Base-by-base conservation (phyloP, 2,888 invertebrate genomes). In the Synergus umbraculus region DNA sequence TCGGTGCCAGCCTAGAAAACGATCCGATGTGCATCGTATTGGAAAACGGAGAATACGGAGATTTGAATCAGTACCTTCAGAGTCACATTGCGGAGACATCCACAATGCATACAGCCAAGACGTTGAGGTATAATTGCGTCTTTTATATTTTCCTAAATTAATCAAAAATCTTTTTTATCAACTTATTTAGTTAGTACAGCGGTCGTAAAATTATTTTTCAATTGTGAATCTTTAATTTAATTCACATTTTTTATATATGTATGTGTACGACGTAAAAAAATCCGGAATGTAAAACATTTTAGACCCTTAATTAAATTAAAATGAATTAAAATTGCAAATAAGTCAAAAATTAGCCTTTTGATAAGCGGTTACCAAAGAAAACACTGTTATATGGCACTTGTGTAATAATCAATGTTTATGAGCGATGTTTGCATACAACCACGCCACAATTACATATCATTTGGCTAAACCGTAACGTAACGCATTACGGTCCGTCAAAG, bases 21-120 rank as follows among this genome's bases (percentile, higher is more conserved):
- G 96, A 96, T 89, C 96, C 97, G 77, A 94, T 95, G 87, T 95
- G 95, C 92, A 95, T 96, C 91, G 95, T 97, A 81, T 94, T 96
- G 88, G 97, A 97, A 92, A 96, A 95, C 92, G 93, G 94, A 92
- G 95, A 95, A 89, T 94, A 95, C 89, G 97, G 97, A 79, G 97
- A 97, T 93, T 94, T 97, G 90, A 96, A 97, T 93, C 96, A 97
- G 93, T 97, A 96, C 93, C 94, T 97, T 87, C 96, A 96, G 90
- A 95, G 96, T 88, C 96, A 96, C 93, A 94, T 95, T 84, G 96
- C 96, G 58, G 96, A 97, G 92, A 95, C 95, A 65, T 94, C 95
- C 29, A 94, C 95, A 76, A 92, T 94, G 88, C 94, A 94, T 83
- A 93, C 94, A 82, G 95, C 94, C 83, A 95, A 95, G 90, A 95